Evolutionary conservation across 2,113 vertebrate genomes (phyloP), one percentile per base, ranked within the genome.

Genomic region (Apaloderma vittatum): DNA sequence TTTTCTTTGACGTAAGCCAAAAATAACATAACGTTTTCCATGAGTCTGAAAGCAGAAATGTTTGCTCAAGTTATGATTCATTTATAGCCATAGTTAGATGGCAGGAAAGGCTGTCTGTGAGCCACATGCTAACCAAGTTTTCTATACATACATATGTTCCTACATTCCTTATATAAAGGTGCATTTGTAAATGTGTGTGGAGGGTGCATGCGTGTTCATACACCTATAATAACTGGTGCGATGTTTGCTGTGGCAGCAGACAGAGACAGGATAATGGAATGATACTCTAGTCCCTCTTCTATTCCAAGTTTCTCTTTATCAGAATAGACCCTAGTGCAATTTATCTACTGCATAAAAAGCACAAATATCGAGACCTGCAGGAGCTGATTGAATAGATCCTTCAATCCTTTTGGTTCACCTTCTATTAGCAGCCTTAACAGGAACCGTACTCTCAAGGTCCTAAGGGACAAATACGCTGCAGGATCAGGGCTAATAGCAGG

Each of bases 11-110:
- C 12, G 0, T 22, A 84, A 82, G 80, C 86, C 84, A 95, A 94
- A 91, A 89, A 89, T 67, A 94, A 74, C 34, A 32, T 10, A 72
- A 71, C 15, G 11, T 80, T 96, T 94, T 96, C 67, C 72, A 61
- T 36, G 59, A 96, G 26, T 40, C 52, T 72, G 48, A 89, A 80
- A 74, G 75, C 43, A 80, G 46, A 78, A 75, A 6, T 75, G 91
- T 93, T 90, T 94, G 12, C 52, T 94, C 63, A 52, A 57, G 61
- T 84, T 83, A 36, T 71, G 65, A 95, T 95, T 95, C 68, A 57
- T 86, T 86, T 93, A 55, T 71, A 94, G 61, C 37, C 1, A 4
- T 20, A 78, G 71, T 77, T 84, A 77, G 76, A 90, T 67, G 65
- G 34, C 55, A 91, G 79, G 51, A 91, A 94, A 75, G 65, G 52